A percentile compares a stretch with the other conserved stretches of the same genome.
phyloP scores from a whole-genome alignment of 1,140 invertebrate species.

The Polypedilum vanderplanki region DNA sequence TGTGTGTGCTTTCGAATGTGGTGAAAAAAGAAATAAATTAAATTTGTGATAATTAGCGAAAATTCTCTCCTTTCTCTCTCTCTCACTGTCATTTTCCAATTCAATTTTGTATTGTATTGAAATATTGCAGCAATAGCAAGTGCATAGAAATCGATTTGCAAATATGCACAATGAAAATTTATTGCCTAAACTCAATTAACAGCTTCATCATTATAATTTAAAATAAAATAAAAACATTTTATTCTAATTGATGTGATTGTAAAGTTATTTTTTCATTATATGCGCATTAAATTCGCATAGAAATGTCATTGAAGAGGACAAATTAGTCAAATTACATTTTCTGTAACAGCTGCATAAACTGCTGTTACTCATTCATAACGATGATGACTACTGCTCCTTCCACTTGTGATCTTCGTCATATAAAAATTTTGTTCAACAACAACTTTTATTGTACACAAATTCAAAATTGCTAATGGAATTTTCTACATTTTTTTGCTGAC shows the following conservation, averaged over 20 bases:
- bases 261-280: background rate
- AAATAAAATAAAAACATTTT: background rate
- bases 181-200: background rate
- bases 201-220: background rate
- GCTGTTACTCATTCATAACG: background rate
- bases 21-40: background rate
- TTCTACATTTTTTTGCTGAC: background rate
- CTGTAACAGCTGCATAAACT: background rate
- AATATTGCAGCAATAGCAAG: background rate
- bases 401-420: background rate
- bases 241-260: background rate
- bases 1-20: background rate
- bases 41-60: conserved; percentile 8
- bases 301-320: background rate
- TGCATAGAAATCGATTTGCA: background rate
- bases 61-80: background rate
- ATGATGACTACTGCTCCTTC: background rate
- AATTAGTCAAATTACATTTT: background rate
- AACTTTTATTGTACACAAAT: background rate
- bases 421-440: background rate
- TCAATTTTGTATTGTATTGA: background rate
- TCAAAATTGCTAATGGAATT: background rate
- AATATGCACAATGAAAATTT: background rate
- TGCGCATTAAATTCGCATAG: background rate
- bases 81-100: background rate